Evolutionary conservation across 2,888 invertebrate genomes (phyloP), one percentile per base, ranked within the genome.

Genomic region (Drosophila acutilabella): DNA sequence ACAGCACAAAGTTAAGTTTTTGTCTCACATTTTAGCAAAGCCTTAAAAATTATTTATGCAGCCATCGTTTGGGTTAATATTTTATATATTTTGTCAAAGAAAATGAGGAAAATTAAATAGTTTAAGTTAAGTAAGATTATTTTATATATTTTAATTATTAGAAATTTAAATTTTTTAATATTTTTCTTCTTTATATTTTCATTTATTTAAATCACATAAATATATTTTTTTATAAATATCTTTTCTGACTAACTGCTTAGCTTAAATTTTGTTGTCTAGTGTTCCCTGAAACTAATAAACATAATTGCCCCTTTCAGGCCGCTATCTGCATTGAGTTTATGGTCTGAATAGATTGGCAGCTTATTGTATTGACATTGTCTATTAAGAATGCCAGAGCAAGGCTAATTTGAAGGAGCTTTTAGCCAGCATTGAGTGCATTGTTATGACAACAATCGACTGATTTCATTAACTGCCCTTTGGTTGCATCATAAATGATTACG

Each of bases 391-490:
- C 57, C 47, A 18, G 57, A 33, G 1, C 61, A 50, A 33, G 56
- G 54, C 51, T 48, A 68, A 57, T 68, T 68, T 41, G 41, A 48
- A 13, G 42, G 14, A 14, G 38, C 45, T 20, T 44, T 40, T 40
- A 23, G 58, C 10, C 26, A 47, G n/a, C 23, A 44, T 23, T 52
- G 41, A 50, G 47, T 52, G 41, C 23, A 66, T 52, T 62, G 54
- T 53, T 41, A 45, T 33, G 50, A 30, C 59, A 51, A 45, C 36
- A 53, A 38, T 30, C 47, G 33, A 50, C 41, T 62, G 48, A 64
- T 78, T 78, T 52, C 33, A 78, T 78, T 64, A 62, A 33, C 57
- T 47, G 74, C 11, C 67, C 38, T 36, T 51, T 61, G 78, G 78
- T 67, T 78, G 74, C 68, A 62, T 47, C 67, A 66, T 78, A 78